Evolutionary conservation across 2,113 vertebrate genomes (phyloP).

Genomic region (Bucco capensis): DNA sequence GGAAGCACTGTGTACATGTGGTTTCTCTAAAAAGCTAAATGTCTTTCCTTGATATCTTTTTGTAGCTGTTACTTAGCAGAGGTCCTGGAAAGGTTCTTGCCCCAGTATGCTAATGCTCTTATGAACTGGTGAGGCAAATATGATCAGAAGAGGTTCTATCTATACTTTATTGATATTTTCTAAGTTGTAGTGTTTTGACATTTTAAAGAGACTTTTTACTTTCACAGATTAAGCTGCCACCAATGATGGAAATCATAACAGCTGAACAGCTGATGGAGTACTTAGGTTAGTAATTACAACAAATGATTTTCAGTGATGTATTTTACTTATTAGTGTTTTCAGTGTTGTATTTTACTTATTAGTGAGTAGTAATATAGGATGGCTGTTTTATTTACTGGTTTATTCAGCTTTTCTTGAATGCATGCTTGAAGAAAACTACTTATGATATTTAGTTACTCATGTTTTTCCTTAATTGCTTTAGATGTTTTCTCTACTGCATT

Average conservation of each 20-base stretch:
- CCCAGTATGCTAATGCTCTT: neutral
- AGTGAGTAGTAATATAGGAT: neutral
- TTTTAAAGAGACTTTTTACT: slow-evolving; percentile 36
- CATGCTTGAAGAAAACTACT: neutral
- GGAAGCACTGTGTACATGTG: neutral
- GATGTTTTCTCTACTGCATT: neutral
- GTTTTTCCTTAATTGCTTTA: neutral
- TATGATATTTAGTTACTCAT: neutral
- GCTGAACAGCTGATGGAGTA: slow-evolving; percentile 99
- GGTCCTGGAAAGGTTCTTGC: neutral
- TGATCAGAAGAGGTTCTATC: neutral
- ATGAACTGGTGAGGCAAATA: neutral
- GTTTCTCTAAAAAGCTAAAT: neutral
- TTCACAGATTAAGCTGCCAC: slow-evolving; percentile 93
- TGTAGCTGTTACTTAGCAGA: neutral
- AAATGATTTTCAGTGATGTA: neutral
- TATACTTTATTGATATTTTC: neutral
- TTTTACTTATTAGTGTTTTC: neutral
- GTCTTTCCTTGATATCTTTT: neutral
- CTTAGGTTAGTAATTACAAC: slow-evolving; percentile 83
- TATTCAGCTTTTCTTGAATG: neutral
- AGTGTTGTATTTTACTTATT: neutral
- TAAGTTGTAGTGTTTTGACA: neutral
- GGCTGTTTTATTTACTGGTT: neutral
- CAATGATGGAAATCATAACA: slow-evolving; percentile 99